Conservation (phyloP, 30 jellyfish, hydroid and myxozoan genomes). For the Aurelia aurita region DNA sequence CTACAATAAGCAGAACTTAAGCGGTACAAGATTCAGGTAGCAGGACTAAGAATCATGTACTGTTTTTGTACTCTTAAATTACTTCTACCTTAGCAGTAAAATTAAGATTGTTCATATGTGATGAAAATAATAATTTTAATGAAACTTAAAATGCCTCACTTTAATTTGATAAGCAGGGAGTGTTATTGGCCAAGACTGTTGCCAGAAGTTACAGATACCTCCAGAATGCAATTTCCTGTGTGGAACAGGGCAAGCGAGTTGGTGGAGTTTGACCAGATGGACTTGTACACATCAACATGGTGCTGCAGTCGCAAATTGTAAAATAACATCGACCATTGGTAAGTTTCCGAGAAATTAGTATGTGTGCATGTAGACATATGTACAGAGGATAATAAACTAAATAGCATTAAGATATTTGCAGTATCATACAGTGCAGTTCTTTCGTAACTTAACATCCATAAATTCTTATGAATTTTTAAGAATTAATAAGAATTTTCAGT, state of each 20-base stretch:
- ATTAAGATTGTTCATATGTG: not conserved
- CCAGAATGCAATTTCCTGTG: conserved; percentile 68
- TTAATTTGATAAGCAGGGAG: conserved; percentile 1
- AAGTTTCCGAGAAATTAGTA: not conserved
- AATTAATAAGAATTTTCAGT: no score
- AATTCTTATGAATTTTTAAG: no score
- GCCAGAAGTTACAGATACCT: conserved; percentile 62
- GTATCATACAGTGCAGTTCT: no score
- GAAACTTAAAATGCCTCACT: not conserved
- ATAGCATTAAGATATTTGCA: no score
- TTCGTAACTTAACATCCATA: no score
- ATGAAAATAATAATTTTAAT: not conserved
- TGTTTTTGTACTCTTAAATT: no score
- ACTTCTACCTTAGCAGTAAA: no score
- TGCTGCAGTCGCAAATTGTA: conserved; percentile 70
- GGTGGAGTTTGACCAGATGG: conserved; percentile 61
- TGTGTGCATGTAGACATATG: no score
- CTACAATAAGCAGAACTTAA: no score
- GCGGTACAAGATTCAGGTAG: no score
- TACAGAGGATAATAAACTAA: no score
- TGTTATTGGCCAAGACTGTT: conserved; percentile 41
- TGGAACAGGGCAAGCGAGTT: conserved; percentile 53
- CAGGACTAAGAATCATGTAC: no score
- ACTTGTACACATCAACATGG: conserved; percentile 67
- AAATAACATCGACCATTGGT: conserved; percentile 39